Conservation (phyloP, 2,888 invertebrate genomes). For the Phalera bucephala region DNA sequence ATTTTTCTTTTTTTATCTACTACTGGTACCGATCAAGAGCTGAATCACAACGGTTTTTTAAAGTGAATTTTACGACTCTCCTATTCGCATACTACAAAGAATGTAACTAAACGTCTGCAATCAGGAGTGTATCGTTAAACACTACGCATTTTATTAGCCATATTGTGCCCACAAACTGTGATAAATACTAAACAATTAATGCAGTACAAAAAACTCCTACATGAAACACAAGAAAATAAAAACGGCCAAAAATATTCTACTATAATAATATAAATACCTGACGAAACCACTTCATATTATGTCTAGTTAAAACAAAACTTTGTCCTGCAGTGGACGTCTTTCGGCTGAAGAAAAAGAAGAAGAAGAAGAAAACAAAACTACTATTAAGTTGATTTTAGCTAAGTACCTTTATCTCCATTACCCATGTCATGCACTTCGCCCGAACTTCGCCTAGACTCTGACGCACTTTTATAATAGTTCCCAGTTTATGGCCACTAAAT, state of each 20-base stretch:
- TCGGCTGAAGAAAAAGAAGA: too few species aligned
- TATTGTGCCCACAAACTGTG: conserved; percentile 9
- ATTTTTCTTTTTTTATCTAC: too few species aligned
- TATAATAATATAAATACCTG: too few species aligned
- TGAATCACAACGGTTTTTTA: background rate
- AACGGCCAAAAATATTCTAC: too few species aligned
- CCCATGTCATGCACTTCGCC: conserved; percentile 8
- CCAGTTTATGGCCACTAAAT: conserved; percentile 56
- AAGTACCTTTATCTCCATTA: too few species aligned
- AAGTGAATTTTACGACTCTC: conserved; percentile 24
- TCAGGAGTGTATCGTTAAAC: conserved; percentile 17
- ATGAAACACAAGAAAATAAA: background rate
- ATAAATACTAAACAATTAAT: background rate
- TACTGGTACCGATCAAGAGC: conserved; percentile 13
- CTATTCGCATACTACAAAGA: conserved; percentile 27
- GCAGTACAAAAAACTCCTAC: background rate
- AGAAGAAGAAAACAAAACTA: too few species aligned
- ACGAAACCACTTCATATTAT: too few species aligned
- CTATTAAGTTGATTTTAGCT: too few species aligned
- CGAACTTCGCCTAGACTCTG: conserved; percentile 50
- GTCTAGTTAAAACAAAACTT: too few species aligned
- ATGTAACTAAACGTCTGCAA: conserved; percentile 23
- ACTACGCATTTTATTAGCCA: conserved; percentile 22
- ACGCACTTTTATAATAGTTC: conserved; percentile 59
- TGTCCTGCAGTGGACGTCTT: too few species aligned